Base-by-base conservation (phyloP, 1,140 invertebrate species). In the Drosophila parvula region DNA sequence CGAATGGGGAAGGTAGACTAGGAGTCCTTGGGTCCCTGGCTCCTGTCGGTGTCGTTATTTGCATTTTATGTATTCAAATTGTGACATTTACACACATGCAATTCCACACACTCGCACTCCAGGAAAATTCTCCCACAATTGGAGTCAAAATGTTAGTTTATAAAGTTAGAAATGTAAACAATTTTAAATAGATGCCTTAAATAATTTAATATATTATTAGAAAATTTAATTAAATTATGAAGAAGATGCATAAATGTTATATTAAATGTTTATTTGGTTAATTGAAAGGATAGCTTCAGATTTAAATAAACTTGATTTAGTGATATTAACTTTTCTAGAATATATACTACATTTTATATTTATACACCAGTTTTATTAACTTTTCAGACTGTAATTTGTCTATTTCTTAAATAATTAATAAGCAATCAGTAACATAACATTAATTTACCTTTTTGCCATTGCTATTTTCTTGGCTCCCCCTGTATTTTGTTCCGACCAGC, bases 31-130 rank as follows among this genome's bases (percentile, higher is more conserved):
- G 32, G 11, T 53, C 32, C 68, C 64, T 59, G 68, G 43, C 65
- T 59, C 65, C 68, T 59, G 67, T 75, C 78, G 74, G 64, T 55
- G 71, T 65, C 78, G 64, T 75, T 83, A 86, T 86, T 86, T 86
- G 82, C 82, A 86, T 86, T 86, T 86, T 86, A 86, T 86, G 83
- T 86, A 88, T 88, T 86, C 83, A 86, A 86, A 88, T 86, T 88
- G 82, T 86, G 82, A 86, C 82, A 88, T 86, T 81, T 88, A 82
- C 83, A 79, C 53, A 82, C 69, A 86, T 74, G 74, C 65, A 81
- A 57, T 64, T 50, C 55, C 60, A 50, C 71, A 61, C 41, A 60
- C 28, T 45, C 14, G 45, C 43, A 59, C 44, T 56, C 22, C 27
- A 2, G 43, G 18, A 16, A 7, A 11, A 18, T 50, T 48, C 53